phyloP scores from a whole-genome alignment of 2,113 vertebrate species.

The Ahaetulla prasina region DNA sequence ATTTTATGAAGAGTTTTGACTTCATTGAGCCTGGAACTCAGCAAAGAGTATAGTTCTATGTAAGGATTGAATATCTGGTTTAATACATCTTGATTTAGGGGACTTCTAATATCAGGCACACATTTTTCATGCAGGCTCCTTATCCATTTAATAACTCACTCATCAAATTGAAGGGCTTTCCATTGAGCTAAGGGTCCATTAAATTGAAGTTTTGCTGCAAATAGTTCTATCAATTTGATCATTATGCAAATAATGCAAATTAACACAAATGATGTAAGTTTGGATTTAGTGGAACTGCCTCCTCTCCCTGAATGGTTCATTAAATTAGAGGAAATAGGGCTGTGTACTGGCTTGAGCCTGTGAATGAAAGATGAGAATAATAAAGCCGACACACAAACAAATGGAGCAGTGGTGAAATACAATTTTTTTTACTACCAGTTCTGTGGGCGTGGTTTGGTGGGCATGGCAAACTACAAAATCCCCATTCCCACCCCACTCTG shows the following conservation, averaged over 20 bases:
- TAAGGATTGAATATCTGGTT: background rate
- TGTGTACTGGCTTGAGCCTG: background rate
- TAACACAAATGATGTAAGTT: background rate
- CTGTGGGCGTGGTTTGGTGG: no score
- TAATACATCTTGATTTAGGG: no score
- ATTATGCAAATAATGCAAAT: background rate
- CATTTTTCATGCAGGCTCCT: background rate
- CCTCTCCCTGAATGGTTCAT: background rate
- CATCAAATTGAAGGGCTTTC: background rate
- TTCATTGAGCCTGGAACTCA: background rate
- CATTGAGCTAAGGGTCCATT: background rate
- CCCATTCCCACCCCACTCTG: no score
- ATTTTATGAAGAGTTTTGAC: background rate
- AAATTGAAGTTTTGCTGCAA: background rate
- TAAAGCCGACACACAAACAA: background rate
- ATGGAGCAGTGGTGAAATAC: no score
- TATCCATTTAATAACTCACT: background rate
- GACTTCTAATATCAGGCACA: no score
- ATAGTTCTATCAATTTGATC: background rate
- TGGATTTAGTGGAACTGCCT: background rate
- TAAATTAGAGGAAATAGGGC: background rate
- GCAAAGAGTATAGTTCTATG: background rate
- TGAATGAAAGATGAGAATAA: background rate
- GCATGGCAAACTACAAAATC: no score
- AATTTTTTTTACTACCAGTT: no score